A percentile compares a stretch with the other conserved stretches of the same genome.
Conservation (phyloP, 2,113 vertebrate species). For the Ramphastos sulfuratus region DNA sequence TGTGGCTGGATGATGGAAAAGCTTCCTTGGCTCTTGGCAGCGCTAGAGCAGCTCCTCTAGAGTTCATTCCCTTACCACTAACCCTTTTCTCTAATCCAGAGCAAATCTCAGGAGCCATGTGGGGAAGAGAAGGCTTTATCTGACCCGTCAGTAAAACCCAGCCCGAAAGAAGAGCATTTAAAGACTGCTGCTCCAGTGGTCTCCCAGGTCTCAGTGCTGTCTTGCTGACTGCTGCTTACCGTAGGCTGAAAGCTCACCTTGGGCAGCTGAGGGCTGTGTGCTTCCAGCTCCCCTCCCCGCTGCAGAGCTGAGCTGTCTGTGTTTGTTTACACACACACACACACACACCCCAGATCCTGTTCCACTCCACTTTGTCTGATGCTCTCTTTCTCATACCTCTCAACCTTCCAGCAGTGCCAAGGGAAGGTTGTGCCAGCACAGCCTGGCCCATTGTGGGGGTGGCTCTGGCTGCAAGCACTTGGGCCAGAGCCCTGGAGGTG, state of each 20-base stretch:
- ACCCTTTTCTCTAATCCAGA: conserved; percentile 82
- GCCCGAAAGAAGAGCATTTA: conserved; percentile 69
- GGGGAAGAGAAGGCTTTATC: conserved; percentile 74
- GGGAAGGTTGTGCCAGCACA: neutral
- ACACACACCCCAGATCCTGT: neutral
- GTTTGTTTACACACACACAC: neutral
- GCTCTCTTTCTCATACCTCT: conserved; percentile 72
- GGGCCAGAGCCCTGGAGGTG: neutral
- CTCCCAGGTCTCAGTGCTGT: conserved; percentile 77
- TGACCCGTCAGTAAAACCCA: conserved; percentile 68
- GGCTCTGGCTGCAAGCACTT: neutral
- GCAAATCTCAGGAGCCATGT: conserved; percentile 74
- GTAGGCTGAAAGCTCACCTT: conserved; percentile 30
- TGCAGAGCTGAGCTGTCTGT: conserved; percentile 36
- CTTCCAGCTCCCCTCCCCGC: conserved; percentile 50
- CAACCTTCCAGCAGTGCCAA: conserved; percentile 56
- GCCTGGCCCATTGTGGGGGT: neutral
- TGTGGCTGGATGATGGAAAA: conserved; percentile 39
- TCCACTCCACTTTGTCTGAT: conserved; percentile 59
- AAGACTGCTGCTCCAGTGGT: conserved; percentile 69
- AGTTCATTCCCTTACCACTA: conserved; percentile 69
- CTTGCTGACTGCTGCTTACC: conserved; percentile 63
- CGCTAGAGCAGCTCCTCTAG: conserved; percentile 11
- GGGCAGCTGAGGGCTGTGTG: conserved; percentile 28
- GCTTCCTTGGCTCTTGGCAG: conserved; percentile 43